phyloP scores from a whole-genome alignment of 2,888 invertebrate species.

The Apotomis betuletana region DNA sequence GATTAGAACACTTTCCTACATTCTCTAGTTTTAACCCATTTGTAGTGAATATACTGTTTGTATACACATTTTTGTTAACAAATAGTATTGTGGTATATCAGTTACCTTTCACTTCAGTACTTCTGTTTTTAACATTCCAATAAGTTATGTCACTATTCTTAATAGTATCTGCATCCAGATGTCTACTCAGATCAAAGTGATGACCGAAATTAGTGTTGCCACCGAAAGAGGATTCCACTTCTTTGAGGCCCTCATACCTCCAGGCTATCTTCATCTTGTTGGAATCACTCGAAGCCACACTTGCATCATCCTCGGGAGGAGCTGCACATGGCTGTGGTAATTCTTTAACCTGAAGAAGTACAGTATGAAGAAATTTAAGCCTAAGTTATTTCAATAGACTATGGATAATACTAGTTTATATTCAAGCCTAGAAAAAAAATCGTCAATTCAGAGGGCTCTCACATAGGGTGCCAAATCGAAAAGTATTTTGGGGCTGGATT shows the following conservation, averaged over 20 bases:
- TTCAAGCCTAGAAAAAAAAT: no score
- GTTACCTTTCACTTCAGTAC: conserved; percentile 53
- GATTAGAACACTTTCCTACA: no score
- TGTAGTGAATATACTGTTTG: no score
- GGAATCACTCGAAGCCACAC: conserved; percentile 53
- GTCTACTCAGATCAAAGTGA: conserved; percentile 91
- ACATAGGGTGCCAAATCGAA: no score
- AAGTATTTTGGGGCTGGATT: no score
- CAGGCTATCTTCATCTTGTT: conserved; percentile 94
- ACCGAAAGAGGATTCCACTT: conserved; percentile 83
- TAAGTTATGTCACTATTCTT: conserved; percentile 83
- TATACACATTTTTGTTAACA: no score
- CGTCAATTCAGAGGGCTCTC: no score
- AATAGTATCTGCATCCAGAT: conserved; percentile 85
- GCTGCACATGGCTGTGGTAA: conserved; percentile 79
- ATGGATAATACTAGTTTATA: no score
- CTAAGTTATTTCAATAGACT: not conserved
- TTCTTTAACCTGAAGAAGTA: conserved; percentile 71
- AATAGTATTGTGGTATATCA: conserved; percentile 30
- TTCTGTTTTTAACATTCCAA: conserved; percentile 72
- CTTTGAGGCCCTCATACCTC: conserved; percentile 91
- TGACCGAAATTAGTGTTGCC: conserved; percentile 86
- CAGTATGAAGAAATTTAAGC: not conserved
- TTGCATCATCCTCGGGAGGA: conserved; percentile 72
- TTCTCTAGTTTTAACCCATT: no score